These are phyloP conservation scores for Eulemur albifrons DNA, from an alignment of 2,797 vertebrate species.

Conservation along the genomic window DNA sequence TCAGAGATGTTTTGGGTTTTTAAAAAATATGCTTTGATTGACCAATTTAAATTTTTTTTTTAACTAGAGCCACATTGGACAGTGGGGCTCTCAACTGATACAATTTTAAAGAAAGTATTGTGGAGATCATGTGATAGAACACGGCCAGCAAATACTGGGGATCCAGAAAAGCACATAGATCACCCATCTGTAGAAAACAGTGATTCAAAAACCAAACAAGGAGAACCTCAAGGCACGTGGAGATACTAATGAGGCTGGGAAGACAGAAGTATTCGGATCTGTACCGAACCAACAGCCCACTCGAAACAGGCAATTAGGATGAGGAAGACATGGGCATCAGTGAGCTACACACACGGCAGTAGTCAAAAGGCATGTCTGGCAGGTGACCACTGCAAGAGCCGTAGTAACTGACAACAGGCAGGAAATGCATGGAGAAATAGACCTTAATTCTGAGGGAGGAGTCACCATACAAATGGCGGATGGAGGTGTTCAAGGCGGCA, in stretches of 20 bases:
- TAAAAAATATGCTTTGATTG: neutral
- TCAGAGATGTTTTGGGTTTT: neutral
- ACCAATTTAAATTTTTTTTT: neutral
- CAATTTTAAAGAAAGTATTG: neutral
- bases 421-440: neutral
- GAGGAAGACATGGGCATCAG: neutral
- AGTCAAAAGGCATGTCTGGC: neutral
- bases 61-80: neutral
- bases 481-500: no score
- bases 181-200: neutral
- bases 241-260: neutral
- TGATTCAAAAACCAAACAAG: neutral
- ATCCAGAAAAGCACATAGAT: slow-evolving; percentile 1
- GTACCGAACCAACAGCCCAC: neutral
- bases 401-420: neutral
- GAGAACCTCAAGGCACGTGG: neutral
- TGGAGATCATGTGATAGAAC: neutral
- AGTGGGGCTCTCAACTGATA: neutral
- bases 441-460: neutral
- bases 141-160: neutral
- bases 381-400: neutral
- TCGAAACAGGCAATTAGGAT: neutral
- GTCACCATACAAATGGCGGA: no score
- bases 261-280: neutral
- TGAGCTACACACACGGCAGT: neutral